Evolutionary conservation across 92 coral and sea anemone genomes (phyloP), one percentile per base, ranked within the genome.

Genomic region (Siderastrea radians): DNA sequence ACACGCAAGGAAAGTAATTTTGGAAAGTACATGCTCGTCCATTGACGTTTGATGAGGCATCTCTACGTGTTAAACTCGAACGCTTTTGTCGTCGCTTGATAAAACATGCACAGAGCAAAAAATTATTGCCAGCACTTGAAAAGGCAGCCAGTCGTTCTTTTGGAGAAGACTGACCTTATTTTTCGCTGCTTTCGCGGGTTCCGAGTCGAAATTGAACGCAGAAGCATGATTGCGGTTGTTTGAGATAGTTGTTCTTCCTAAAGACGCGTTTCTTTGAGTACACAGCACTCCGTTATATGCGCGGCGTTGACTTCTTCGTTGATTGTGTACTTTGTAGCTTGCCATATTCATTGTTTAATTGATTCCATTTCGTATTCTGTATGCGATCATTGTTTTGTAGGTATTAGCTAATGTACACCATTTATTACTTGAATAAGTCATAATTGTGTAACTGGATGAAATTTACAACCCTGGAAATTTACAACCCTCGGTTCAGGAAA

Each of bases 381-480:
- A 38, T 50, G 81, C 54, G 11, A 57, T 70, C 78, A 82, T 74
- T 84, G 87, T 74, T 74, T 74, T 74, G n/a, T 53, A 74, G 80
- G 61, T 52, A 73, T 72, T 74, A 74, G 48, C 79, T 7, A 73
- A 62, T 74, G 74, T 60, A 73, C 73, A 62, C 50, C 44, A 49
- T 73, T 71, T 62, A 74, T 26, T 26, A 19, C 79, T 61, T 81
- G 75, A 71, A 83, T 44, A 50, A 62, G 43, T 50, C 4, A 64
- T 61, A 43, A 73, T 62, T 83, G 72, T 26, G 10, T 38, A 49
- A 48, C 7, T 63, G 43, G 72, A 26, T 7, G 72, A 50, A 73
- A 55, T 38, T 84, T 82, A 6, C 5, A 43, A 62, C 61, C 19
- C 74, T 26, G 80, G 50, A n/a, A n/a, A n/a, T n/a, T n/a, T n/a